Evolutionary conservation across 1,140 invertebrate species (phyloP).

Genomic region (Diorhabda elongata): DNA sequence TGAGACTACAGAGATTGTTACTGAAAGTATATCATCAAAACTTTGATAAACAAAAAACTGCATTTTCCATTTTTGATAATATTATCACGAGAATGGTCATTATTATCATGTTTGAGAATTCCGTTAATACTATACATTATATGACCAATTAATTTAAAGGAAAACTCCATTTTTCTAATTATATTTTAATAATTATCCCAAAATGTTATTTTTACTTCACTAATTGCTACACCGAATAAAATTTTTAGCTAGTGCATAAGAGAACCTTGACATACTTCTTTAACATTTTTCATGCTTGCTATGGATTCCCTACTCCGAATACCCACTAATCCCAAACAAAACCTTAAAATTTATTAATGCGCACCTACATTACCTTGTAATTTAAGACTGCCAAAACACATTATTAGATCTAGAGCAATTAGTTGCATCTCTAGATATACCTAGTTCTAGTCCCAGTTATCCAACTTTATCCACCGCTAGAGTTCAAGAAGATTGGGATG

Average conservation of each 20-base stretch:
- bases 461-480: slow-evolving; percentile 21
- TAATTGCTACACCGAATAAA: not conserved
- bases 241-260: too few relatives aligned
- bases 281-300: slow-evolving; percentile 36
- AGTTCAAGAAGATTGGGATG: slow-evolving; percentile 41
- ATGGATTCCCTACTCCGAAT: slow-evolving; percentile 33
- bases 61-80: too few relatives aligned
- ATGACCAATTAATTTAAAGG: too few relatives aligned
- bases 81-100: too few relatives aligned
- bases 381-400: slow-evolving; percentile 36
- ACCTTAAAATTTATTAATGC: slow-evolving; percentile 22
- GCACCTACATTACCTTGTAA: not conserved
- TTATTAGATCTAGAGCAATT: slow-evolving; percentile 44
- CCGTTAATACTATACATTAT: too few relatives aligned
- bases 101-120: too few relatives aligned
- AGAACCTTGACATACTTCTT: slow-evolving; percentile 25
- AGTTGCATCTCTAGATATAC: slow-evolving; percentile 39
- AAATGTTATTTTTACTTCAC: not conserved
- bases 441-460: slow-evolving; percentile 24
- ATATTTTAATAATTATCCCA: not conserved
- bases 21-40: too few relatives aligned
- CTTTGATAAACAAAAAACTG: too few relatives aligned
- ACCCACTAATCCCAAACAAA: slow-evolving; percentile 30
- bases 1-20: too few relatives aligned
- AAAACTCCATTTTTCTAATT: not conserved